A percentile compares a stretch with the other conserved stretches of the same genome.
These are phyloP conservation scores for Anarhynchus alexandrinus DNA, from an alignment of 2,113 vertebrate genomes.

Conservation along the genomic window DNA sequence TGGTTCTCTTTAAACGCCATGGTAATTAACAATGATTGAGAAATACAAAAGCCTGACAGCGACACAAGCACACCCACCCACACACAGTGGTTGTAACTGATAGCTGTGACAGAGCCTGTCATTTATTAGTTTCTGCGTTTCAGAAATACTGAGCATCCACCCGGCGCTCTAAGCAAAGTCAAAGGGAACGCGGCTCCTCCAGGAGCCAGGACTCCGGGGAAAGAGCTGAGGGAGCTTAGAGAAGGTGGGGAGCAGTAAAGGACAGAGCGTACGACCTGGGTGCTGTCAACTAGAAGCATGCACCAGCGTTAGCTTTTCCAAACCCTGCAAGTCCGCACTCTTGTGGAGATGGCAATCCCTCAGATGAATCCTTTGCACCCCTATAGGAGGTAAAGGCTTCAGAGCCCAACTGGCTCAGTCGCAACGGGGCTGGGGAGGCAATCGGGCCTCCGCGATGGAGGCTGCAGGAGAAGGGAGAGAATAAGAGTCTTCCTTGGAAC, in stretches of 20 bases:
- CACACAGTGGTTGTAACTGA: slow-evolving; percentile 15
- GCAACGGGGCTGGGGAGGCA: too few species aligned
- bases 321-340: too few species aligned
- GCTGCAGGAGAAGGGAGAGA: too few species aligned
- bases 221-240: neutral
- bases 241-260: neutral
- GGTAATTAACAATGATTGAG: slow-evolving; percentile 46
- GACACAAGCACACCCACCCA: slow-evolving; percentile 5
- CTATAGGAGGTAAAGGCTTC: too few species aligned
- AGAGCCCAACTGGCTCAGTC: too few species aligned
- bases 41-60: slow-evolving; percentile 21
- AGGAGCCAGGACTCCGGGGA: neutral
- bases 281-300: too few species aligned
- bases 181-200: neutral
- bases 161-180: neutral
- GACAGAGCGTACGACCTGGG: neutral
- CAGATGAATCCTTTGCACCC: too few species aligned
- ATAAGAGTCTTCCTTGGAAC: too few species aligned
- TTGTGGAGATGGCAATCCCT: too few species aligned
- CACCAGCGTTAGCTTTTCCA: too few species aligned
- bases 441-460: too few species aligned
- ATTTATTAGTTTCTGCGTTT: slow-evolving; percentile 2
- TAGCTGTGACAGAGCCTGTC: slow-evolving; percentile 43
- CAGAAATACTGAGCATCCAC: neutral
- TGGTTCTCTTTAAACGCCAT: neutral